Percentiles rank a stretch among this genome's conserved stretches.
Conservation (phyloP, 2,113 vertebrate species). For the Callithrix jacchus region DNA sequence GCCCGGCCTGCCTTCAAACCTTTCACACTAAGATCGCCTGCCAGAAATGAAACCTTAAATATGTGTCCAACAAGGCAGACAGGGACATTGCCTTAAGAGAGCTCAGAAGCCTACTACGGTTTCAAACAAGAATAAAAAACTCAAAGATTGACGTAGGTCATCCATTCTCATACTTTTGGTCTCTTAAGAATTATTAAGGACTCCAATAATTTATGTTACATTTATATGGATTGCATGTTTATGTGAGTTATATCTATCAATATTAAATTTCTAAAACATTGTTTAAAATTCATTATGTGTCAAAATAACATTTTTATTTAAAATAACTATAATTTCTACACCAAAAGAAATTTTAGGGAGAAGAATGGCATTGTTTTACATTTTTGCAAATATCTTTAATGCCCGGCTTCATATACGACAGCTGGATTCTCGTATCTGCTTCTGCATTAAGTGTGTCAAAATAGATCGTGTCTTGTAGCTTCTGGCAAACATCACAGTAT, state of each 20-base stretch:
- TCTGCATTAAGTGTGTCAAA: neutral
- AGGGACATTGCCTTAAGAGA: neutral
- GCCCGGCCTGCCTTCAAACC: neutral
- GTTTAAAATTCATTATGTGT: neutral
- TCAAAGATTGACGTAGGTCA: neutral
- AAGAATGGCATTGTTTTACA: neutral
- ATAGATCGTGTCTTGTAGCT: neutral
- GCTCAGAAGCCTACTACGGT: neutral
- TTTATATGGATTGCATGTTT: neutral
- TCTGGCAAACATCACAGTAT: neutral
- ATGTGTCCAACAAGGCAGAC: neutral
- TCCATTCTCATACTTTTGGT: neutral
- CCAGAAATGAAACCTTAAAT: neutral
- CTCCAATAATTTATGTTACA: neutral
- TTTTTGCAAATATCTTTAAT: neutral
- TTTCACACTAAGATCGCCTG: neutral
- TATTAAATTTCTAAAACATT: neutral
- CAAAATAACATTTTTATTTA: neutral
- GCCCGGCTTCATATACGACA: neutral
- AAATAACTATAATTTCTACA: neutral
- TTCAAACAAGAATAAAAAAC: neutral
- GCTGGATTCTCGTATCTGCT: neutral
- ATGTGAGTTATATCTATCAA: neutral
- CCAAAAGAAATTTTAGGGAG: neutral
- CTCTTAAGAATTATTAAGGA: neutral